Percentiles rank a stretch among this genome's conserved stretches.
phyloP scores from a whole-genome alignment of 1,140 invertebrate genomes.

The Popillia japonica region DNA sequence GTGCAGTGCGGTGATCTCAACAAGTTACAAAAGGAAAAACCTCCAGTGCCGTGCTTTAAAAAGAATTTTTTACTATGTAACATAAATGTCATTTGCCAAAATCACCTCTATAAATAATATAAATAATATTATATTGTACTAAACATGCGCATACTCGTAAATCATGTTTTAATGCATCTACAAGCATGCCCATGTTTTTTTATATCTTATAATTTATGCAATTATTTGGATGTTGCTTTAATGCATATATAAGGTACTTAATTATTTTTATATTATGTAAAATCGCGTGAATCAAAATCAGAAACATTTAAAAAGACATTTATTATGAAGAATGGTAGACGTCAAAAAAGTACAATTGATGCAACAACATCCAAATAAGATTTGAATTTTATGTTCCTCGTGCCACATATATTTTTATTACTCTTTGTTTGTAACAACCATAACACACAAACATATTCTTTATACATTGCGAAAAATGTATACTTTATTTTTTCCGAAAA shows the following conservation, averaged over 20 bases:
- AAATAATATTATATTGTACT: slow-evolving; percentile 32
- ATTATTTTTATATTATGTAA: slow-evolving; percentile 39
- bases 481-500: not conserved
- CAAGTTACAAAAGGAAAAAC: slow-evolving; percentile 38
- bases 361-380: slow-evolving; percentile 40
- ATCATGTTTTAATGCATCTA: slow-evolving; percentile 34
- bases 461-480: not conserved
- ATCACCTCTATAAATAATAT: slow-evolving; percentile 51
- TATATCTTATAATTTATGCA: slow-evolving; percentile 49
- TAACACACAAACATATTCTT: slow-evolving; percentile 8
- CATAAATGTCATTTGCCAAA: slow-evolving; percentile 63
- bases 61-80: slow-evolving; percentile 59
- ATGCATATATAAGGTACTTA: slow-evolving; percentile 11
- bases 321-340: not conserved
- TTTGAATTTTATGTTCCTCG: slow-evolving; percentile 52
- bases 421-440: slow-evolving; percentile 9
- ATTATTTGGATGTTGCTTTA: slow-evolving; percentile 43
- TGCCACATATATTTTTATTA: slow-evolving; percentile 49
- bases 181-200: slow-evolving; percentile 42
- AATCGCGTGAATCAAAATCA: slow-evolving; percentile 1
- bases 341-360: slow-evolving; percentile 34
- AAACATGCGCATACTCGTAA: slow-evolving; percentile 37
- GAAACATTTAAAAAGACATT: slow-evolving; percentile 14
- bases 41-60: slow-evolving; percentile 47
- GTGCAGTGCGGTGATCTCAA: slow-evolving; percentile 53